Evolutionary conservation across 2,113 vertebrate species (phyloP).

Genomic region (Heterotilapia buettikoferi): DNA sequence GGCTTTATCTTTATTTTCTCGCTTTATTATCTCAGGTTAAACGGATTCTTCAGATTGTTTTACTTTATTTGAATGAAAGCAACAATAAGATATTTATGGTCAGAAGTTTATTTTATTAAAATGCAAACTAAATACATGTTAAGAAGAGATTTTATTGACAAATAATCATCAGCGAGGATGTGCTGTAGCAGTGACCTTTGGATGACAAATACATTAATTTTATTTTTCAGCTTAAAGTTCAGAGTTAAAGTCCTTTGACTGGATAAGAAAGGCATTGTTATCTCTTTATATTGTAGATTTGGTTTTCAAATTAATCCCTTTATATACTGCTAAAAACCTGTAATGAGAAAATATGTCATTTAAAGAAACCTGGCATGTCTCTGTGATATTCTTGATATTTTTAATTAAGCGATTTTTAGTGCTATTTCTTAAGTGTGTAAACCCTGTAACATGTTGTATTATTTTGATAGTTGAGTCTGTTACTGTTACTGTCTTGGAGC

Average conservation of each 20-base stretch:
- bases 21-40: not conserved
- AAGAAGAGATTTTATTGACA: not conserved
- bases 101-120: not conserved
- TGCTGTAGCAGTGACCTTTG: not conserved
- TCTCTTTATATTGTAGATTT: not conserved
- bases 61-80: not conserved
- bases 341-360: not conserved
- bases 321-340: fast-evolving
- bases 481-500: not conserved
- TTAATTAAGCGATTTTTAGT: fast-evolving
- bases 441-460: fast-evolving
- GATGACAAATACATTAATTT: not conserved
- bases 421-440: not conserved
- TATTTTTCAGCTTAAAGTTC: not conserved
- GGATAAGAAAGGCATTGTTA: fast-evolving
- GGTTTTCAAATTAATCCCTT: fast-evolving
- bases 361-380: not conserved
- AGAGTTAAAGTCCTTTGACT: not conserved
- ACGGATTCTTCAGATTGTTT: fast-evolving
- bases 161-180: not conserved
- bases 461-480: not conserved
- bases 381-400: not conserved
- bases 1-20: not conserved
- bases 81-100: not conserved
- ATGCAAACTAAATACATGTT: fast-evolving